Base-by-base conservation (phyloP, 2,888 invertebrate species). In the Barypeithes pellucidus region DNA sequence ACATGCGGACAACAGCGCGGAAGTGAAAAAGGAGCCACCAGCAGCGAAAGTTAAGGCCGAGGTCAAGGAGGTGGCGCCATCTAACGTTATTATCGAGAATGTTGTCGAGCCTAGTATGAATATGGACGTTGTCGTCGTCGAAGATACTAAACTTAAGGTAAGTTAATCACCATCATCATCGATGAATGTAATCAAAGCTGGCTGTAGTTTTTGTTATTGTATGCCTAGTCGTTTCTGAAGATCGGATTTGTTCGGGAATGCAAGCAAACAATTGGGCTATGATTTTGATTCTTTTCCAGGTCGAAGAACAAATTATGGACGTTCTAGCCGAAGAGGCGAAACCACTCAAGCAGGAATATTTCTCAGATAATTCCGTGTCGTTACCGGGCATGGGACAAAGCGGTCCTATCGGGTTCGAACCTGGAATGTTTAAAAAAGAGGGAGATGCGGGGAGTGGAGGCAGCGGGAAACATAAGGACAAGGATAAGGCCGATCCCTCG, bases 391-490 rank as follows among this genome's bases (percentile, higher is more conserved):
- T 91, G 78, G 92, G 91, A 3, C 87, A 87, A 0, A 88, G 89
- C 11, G 94, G 94, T 0, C 95, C 94, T 0, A 88, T 94, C 29
- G 94, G 94, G 24, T 95, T 95, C 83, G 95, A 95, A 80, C 93
- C 95, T 0, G 94, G 94, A 67, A 94, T 95, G 94, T 95, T 95
- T 83, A 90, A 90, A 75, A 88, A 88, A 75, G 65, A 90, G 62
- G 77, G 80, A 4, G 70, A 70, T 8, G 12, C 71, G 2, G 33
- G 41, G 3, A 54, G 39, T 12, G 29, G 66, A 12, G 82, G 61
- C 16, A 71, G 63, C 18, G 41, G 63, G 3, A 75, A 75, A 39
- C 60, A 73, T 9, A 71, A 65, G 22, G 67, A 83, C 59, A 89
- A 89, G 79, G 88, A 84, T 77, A 85, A 85, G 77, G 77, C 82